These are phyloP conservation scores for Brachycybe producta DNA, from an alignment of 2,888 invertebrate species.

Conservation along the genomic window DNA sequence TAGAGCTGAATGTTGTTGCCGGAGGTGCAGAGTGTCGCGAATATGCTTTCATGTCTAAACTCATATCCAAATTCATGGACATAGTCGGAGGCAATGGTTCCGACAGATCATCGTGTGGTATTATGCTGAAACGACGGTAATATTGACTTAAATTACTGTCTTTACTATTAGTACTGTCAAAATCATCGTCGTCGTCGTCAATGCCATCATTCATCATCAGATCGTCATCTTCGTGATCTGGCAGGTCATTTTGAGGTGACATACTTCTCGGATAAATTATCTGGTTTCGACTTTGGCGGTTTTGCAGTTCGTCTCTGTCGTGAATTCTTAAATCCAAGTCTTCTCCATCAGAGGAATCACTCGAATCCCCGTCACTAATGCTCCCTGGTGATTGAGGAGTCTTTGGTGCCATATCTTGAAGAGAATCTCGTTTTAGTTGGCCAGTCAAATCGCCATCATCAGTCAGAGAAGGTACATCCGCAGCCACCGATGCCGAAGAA, in stretches of 20 bases:
- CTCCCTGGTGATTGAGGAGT: too few relatives aligned
- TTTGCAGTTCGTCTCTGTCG: constrained; percentile 36
- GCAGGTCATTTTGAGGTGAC: constrained; percentile 1
- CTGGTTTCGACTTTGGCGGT: not conserved
- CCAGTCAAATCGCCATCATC: too few relatives aligned
- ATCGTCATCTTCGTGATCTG: constrained; percentile 6
- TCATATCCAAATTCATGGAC: not conserved
- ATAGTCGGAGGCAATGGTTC: constrained; percentile 6
- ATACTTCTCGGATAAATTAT: too few relatives aligned
- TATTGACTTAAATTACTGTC: not conserved
- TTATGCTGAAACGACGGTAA: not conserved
- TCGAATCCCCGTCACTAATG: too few relatives aligned
- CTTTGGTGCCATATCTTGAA: too few relatives aligned
- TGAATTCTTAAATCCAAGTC: constrained; percentile 48
- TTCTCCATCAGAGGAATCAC: too few relatives aligned
- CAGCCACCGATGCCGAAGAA: too few relatives aligned
- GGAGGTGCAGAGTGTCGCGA: constrained; percentile 13
- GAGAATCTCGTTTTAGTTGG: too few relatives aligned
- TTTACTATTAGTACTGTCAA: not conserved
- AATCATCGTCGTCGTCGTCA: not conserved
- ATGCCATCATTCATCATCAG: not conserved
- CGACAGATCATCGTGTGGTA: constrained; percentile 5
- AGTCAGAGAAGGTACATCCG: too few relatives aligned
- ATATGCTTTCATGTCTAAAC: not conserved
- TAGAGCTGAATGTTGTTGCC: constrained; percentile 4